Evolutionary conservation across 2,888 invertebrate genomes (phyloP), one percentile per base, ranked within the genome.

Genomic region (Drosophila gaucha): DNA sequence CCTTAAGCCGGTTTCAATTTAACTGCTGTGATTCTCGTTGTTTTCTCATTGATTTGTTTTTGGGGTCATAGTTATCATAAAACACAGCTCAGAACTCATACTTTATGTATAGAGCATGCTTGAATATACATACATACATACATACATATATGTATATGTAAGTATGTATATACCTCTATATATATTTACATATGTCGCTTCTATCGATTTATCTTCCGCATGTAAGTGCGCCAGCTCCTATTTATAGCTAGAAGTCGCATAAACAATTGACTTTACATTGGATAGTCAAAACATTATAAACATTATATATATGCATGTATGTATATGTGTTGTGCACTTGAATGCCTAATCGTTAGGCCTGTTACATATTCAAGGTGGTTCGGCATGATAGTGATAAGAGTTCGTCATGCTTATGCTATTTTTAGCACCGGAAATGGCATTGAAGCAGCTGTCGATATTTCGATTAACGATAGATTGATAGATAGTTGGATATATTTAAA

Each of bases 301-400:
- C 1, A 30, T 4, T 1, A 6, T 8, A 10, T 10, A 3, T 47
- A 10, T 47, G 9, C 8, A 22, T 9, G 2, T 20, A 9, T 10
- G 6, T 68, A 49, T 65, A 59, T 43, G 41, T 20, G 30, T 46
- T 35, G 28, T 56, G 68, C 57, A 67, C 58, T 79, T 75, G 80
- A 82, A 66, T 82, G 80, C 50, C 60, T 68, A 39, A 55, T 60
- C 46, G 50, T 38, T 43, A 26, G 24, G 24, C 30, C 26, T 58
- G 78, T 86, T 88, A 86, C 82, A 86, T 63, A 67, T 64, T 88
- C 82, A 82, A 82, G 82, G 82, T 88, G 69, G n/a, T 6, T 36
- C 33, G 71, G 60, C 64, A 77, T 77, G 54, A 52, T 46, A 39
- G 38, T 71, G 73, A 76, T 72, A 73, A 77, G 52, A 71, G 64